Conservation (phyloP, 2,797 vertebrate species). For the Sus cebifrons region DNA sequence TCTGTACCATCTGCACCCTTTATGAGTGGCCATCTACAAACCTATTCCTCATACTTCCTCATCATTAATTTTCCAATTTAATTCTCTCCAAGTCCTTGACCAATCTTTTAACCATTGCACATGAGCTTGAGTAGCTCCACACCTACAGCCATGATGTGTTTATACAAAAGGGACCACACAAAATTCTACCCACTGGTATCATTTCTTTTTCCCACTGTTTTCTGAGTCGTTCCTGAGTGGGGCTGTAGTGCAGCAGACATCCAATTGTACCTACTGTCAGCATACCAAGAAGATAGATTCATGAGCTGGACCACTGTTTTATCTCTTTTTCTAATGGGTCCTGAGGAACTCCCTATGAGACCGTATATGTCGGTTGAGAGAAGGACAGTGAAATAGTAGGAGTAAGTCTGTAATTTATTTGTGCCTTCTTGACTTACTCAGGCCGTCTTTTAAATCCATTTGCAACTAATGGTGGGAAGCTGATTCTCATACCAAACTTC, state of each 20-base stretch:
- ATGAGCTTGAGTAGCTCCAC: background rate
- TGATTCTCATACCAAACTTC: background rate
- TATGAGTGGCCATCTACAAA: background rate
- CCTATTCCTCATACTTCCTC: background rate
- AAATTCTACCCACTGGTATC: background rate
- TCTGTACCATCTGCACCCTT: background rate
- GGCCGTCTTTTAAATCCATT: background rate
- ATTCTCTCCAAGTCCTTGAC: background rate
- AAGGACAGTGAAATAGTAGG: background rate
- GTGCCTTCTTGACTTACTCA: background rate
- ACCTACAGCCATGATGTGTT: background rate
- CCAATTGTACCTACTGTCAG: background rate
- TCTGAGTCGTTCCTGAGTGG: background rate
- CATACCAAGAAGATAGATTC: background rate
- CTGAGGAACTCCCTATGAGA: background rate
- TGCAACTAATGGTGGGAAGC: constrained; percentile 18
- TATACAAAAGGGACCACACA: background rate
- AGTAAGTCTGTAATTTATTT: constrained; percentile 30
- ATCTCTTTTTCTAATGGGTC: constrained; percentile 17
- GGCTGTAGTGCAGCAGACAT: background rate
- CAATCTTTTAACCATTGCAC: constrained; percentile 18
- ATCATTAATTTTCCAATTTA: constrained; percentile 43
- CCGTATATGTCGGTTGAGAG: background rate
- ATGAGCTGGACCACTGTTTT: background rate
- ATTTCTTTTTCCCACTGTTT: constrained; percentile 1